Percentiles rank a stretch among this genome's conserved stretches.
Conservation (phyloP, 2,113 vertebrate species). For the Anguilla rostrata region DNA sequence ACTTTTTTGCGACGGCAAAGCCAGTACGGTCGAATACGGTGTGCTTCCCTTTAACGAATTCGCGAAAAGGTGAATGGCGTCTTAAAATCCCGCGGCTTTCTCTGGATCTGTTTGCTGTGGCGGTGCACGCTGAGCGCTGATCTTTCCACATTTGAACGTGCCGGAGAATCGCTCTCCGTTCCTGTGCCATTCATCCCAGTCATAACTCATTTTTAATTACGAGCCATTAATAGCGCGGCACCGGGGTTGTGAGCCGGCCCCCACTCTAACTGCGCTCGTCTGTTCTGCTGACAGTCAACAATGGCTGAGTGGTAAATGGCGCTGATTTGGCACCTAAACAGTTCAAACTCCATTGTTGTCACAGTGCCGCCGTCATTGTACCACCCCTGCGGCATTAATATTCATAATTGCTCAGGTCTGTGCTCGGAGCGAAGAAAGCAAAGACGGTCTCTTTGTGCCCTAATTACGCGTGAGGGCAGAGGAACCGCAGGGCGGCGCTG, state of each 20-base stretch:
- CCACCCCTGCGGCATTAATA: slow-evolving; percentile 25
- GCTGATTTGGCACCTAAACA: slow-evolving; percentile 26
- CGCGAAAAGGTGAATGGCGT: not conserved
- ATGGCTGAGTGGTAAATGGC: slow-evolving; percentile 26
- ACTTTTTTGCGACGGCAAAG: slow-evolving; percentile 11
- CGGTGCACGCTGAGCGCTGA: not conserved
- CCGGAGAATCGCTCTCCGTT: slow-evolving; percentile 2
- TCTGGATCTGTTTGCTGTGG: not conserved
- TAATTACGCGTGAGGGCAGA: slow-evolving; percentile 23
- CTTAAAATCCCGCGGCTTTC: slow-evolving; percentile 9
- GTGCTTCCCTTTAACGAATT: not conserved
- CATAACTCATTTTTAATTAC: slow-evolving; percentile 40
- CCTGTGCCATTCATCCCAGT: slow-evolving; percentile 26
- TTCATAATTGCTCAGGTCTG: slow-evolving; percentile 32
- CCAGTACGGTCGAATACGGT: not conserved
- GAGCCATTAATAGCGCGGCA: slow-evolving; percentile 24
- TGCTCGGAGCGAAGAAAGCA: not conserved
- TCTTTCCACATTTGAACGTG: slow-evolving; percentile 6
- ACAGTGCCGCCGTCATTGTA: slow-evolving; percentile 19
- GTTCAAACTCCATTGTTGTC: slow-evolving; percentile 26
- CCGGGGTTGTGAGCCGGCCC: slow-evolving; percentile 14
- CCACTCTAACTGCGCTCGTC: slow-evolving; percentile 20
- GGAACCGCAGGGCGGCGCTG: slow-evolving; percentile 1
- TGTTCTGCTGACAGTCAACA: slow-evolving; percentile 37
- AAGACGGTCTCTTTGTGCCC: slow-evolving; percentile 19